Percentiles rank a stretch among this genome's conserved stretches.
Evolutionary conservation across 2,888 invertebrate genomes (phyloP).

Genomic region (Oegoconia quadripuncta): DNA sequence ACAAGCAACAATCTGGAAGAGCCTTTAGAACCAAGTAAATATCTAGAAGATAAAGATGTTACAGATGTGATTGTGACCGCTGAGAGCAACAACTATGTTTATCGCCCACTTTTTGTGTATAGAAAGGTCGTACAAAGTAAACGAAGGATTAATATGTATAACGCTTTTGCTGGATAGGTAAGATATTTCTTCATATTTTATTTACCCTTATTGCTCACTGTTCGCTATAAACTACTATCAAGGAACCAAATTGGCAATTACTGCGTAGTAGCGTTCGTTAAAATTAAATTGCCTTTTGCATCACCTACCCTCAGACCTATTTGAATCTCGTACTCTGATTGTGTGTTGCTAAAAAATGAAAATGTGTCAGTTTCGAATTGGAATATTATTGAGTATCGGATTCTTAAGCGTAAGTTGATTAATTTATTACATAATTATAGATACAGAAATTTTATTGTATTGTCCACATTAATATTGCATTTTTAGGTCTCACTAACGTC

Average conservation of each 20-base stretch:
- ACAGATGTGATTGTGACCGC: constrained; percentile 41
- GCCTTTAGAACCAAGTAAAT: too few species aligned
- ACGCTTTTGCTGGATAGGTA: constrained; percentile 61
- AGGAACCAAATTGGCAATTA: constrained; percentile 9
- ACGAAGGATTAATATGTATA: constrained; percentile 62
- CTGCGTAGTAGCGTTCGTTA: neutral
- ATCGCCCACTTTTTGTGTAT: constrained; percentile 61
- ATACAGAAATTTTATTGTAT: neutral
- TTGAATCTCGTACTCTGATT: neutral
- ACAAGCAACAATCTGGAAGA: neutral
- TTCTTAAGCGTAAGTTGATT: constrained; percentile 3
- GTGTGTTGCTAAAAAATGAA: neutral
- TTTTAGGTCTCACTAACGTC: constrained; percentile 38
- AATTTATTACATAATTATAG: neutral
- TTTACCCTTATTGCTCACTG: too few species aligned
- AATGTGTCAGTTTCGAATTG: neutral
- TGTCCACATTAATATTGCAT: neutral
- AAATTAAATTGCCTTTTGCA: neutral
- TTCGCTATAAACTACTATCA: neutral
- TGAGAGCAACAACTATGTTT: constrained; percentile 50
- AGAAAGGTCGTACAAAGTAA: constrained; percentile 62
- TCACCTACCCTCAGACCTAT: neutral
- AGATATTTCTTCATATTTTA: too few species aligned
- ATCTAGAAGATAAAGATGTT: constrained; percentile 10
- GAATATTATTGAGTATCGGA: neutral